These are phyloP conservation scores for Latrodectus geometricus DNA, from an alignment of 1,140 invertebrate genomes.

Conservation along the genomic window DNA sequence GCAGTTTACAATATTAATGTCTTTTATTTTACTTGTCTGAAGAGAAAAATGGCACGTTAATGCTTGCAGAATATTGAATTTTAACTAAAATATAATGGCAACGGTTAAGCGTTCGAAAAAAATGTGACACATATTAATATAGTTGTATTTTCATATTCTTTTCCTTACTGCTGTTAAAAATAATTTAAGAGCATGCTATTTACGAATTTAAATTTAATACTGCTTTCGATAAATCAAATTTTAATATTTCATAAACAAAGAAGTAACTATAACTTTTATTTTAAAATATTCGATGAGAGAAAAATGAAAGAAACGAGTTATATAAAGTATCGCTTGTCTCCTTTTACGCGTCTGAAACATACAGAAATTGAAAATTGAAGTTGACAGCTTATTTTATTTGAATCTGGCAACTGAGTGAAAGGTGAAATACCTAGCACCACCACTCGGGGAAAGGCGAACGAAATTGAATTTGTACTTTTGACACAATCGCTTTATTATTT, in stretches of 20 bases:
- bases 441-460: constrained; percentile 14
- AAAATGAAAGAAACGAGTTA: neutral
- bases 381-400: constrained; percentile 56
- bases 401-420: constrained; percentile 60
- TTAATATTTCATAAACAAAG: neutral
- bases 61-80: too few relatives aligned
- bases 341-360: constrained; percentile 13
- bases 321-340: neutral
- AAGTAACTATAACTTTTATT: neutral
- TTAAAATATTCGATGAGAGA: neutral
- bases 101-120: too few relatives aligned
- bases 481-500: constrained; percentile 60
- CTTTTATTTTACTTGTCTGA: too few relatives aligned
- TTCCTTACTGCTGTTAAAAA: too few relatives aligned
- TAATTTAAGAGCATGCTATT: too few relatives aligned
- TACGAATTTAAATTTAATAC: too few relatives aligned
- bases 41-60: too few relatives aligned
- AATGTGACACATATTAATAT: too few relatives aligned
- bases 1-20: too few relatives aligned
- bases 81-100: too few relatives aligned
- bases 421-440: constrained; percentile 45
- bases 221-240: too few relatives aligned
- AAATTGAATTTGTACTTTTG: constrained; percentile 60
- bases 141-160: too few relatives aligned
- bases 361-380: constrained; percentile 43